phyloP scores from a whole-genome alignment of 2,113 vertebrate genomes.

The Clinocottus analis region DNA sequence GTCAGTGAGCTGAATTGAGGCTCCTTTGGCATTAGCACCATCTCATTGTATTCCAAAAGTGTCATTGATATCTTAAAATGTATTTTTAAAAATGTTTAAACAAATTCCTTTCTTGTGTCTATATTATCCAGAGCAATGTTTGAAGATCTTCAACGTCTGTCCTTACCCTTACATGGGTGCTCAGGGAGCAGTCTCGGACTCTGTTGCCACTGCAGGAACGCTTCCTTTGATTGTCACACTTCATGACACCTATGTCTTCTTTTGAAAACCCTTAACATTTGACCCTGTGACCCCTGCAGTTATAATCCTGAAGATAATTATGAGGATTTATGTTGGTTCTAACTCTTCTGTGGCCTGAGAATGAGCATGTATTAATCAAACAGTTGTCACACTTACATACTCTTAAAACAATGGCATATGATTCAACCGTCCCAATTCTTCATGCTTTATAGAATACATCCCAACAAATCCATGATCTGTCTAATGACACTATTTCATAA shows the following conservation, averaged over 20 bases:
- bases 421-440: neutral
- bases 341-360: neutral
- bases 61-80: neutral
- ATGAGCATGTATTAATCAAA: too few species aligned
- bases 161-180: too few species aligned
- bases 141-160: conserved; percentile 77
- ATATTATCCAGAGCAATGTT: too few species aligned
- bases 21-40: neutral
- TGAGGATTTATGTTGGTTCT: neutral
- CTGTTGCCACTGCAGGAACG: too few species aligned
- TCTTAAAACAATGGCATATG: neutral
- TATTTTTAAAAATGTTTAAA: too few species aligned
- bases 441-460: neutral
- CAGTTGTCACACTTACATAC: neutral
- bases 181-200: too few species aligned
- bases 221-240: neutral
- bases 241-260: neutral
- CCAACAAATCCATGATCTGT: too few species aligned
- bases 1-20: neutral
- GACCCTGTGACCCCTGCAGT: neutral
- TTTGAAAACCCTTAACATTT: neutral
- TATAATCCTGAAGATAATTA: neutral
- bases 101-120: too few species aligned
- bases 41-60: neutral
- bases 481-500: neutral